These are phyloP conservation scores for Leucophenga montana DNA, from an alignment of 2,888 invertebrate genomes.

Conservation along the genomic window DNA sequence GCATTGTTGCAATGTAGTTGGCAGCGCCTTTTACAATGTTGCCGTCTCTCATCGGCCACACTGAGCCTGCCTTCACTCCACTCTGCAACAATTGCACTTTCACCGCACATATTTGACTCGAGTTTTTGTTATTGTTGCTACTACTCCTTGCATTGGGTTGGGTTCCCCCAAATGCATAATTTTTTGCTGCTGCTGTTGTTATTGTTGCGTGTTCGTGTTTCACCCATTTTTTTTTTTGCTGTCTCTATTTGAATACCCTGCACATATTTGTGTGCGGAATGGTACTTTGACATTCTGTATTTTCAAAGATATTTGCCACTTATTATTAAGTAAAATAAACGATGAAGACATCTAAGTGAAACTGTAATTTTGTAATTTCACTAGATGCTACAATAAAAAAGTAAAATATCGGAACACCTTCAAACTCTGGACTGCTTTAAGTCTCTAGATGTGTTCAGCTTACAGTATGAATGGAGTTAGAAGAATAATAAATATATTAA, in stretches of 20 bases:
- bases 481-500: no score
- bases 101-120: conserved; percentile 11
- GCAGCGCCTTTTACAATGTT: not conserved
- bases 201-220: conserved; percentile 14
- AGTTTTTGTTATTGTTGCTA: not conserved
- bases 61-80: not conserved
- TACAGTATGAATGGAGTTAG: no score
- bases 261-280: no score
- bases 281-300: no score
- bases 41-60: not conserved
- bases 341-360: no score
- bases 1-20: conserved; percentile 4
- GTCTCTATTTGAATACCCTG: not conserved
- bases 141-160: not conserved
- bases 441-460: no score
- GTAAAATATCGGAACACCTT: no score
- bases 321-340: no score
- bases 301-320: no score
- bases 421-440: no score
- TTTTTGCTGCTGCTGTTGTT: not conserved
- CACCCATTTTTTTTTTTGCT: not conserved
- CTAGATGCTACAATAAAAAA: no score
- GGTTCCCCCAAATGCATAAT: not conserved
- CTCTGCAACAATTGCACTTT: conserved; percentile 5
- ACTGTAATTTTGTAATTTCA: no score